Base-by-base conservation (phyloP, 2,113 vertebrate species). In the Rhinopithecus roxellana region DNA sequence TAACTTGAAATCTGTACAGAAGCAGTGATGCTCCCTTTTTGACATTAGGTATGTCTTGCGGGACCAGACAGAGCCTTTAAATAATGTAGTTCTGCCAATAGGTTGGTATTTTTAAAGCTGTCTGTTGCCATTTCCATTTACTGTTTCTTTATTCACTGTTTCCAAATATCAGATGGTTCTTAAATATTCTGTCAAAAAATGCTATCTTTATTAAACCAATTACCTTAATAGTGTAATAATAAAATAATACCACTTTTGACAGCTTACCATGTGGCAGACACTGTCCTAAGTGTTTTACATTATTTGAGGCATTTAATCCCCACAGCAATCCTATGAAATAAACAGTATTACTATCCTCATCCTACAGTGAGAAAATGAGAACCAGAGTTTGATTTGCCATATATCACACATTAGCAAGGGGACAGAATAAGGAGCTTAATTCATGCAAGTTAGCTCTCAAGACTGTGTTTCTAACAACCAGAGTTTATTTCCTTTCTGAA, bases 131-230 rank as follows among this genome's bases (percentile, higher is more conserved):
- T 95, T 77, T 96, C 12, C 11, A 61, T 52, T 85, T 40, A 74
- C 8, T 75, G 17, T 67, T 93, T 92, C 57, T 70, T 92, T 93
- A 40, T 93, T n/a, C 50, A 40, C 4, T 85, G 4, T 96, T 57
- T 57, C 35, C 22, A 72, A 67, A 83, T 93, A 87, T 45, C 67
- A 7, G 55, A 79, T 48, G 77, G 14, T 88, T 94, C 25, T 89
- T 64, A 89, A 92, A 74, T 87, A 89, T 86, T 38, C 81, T 92
- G 32, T 55, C 35, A 70, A 80, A 95, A 97, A 85, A 61, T 35
- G 1, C 57, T 96, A 75, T 48, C 22, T 77, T n/a, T 40, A 70
- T 92, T 72, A 89, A 92, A 52, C 0, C 3, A 83, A 78, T 85
- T 50, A 82, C 57, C 10, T 82, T 92, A 96, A 67, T 45, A 94